Evolutionary conservation across 1,140 invertebrate genomes (phyloP), one percentile per base, ranked within the genome.

Genomic region (Nephila pilipes): DNA sequence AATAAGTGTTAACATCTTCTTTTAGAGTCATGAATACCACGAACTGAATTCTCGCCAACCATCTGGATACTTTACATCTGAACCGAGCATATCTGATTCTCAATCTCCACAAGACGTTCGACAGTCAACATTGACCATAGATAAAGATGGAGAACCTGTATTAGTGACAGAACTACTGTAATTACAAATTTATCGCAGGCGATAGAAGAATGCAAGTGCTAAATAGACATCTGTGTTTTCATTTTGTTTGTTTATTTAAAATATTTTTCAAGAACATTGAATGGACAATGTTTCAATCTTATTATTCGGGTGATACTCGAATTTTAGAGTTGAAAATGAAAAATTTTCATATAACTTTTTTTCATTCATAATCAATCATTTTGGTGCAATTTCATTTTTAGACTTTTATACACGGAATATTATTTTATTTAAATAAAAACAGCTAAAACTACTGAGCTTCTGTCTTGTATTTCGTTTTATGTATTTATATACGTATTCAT

Each of bases 111-210:
- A 83, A 97, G 97, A 94, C 4, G 32, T 75, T 18, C 65, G 79
- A 18, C 81, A 57, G 29, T 91, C 93, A 2, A 93, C 88, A 46
- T 57, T 95, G 65, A 96, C 96, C 18, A 95, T 97, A 63, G 97
- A 97, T 94, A 96, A 97, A 94, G 96, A 97, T 94, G 97, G 96
- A 32, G 97, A 97, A 94, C 97, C 97, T 57, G 97, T 97, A 94
- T 96, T 97, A 93, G 96, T 97, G 92, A 97, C 97, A 90, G 97
- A 97, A 95, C 96, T 97, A 94, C 97, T 97, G 63, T 95, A 92
- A 94, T 4, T 63, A 75, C 36, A 6, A 25, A 63, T 46, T 29
- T n/a, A 88, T 88, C 87, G 87, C 87, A 25, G 87, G 87, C 87
- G 87, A 88, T 88, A 85, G 54, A 60, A 25, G n/a, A 10, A 29